A percentile compares a stretch with the other conserved stretches of the same genome.
These are phyloP conservation scores for Scaptomyza polygonia DNA, from an alignment of 2,888 invertebrate species.

Conservation along the genomic window DNA sequence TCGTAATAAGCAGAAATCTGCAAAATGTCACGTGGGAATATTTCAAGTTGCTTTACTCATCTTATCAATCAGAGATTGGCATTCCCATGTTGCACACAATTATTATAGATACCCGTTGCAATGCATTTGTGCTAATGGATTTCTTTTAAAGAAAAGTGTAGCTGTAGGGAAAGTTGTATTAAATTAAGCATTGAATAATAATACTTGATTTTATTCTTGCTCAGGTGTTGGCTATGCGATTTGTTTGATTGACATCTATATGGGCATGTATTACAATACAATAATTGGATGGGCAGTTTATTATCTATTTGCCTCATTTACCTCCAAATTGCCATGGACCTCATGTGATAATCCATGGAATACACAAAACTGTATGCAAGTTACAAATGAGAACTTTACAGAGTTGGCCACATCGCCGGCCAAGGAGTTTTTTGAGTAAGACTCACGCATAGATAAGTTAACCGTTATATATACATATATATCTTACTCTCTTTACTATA, in stretches of 20 bases:
- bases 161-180: no score
- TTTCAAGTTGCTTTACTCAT: constrained; percentile 41
- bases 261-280: constrained; percentile 98
- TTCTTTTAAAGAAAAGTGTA: no score
- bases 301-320: constrained; percentile 93
- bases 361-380: constrained; percentile 90
- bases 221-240: constrained; percentile 97
- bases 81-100: constrained; percentile 53
- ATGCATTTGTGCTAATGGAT: not conserved
- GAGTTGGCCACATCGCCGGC: constrained; percentile 90
- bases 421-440: constrained; percentile 95
- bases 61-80: constrained; percentile 67
- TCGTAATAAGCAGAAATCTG: constrained; percentile 56
- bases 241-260: constrained; percentile 97
- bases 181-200: no score
- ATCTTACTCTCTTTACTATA: constrained; percentile 80
- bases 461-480: not conserved
- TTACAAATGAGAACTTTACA: constrained; percentile 86
- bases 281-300: constrained; percentile 98
- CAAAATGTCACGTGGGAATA: constrained; percentile 75
- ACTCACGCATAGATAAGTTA: constrained; percentile 80
- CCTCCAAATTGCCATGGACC: constrained; percentile 93
- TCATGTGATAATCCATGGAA: constrained; percentile 95
- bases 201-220: not conserved
- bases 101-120: constrained; percentile 39